phyloP scores from a whole-genome alignment of 2,888 invertebrate genomes.

The Dexiosoma caninum region DNA sequence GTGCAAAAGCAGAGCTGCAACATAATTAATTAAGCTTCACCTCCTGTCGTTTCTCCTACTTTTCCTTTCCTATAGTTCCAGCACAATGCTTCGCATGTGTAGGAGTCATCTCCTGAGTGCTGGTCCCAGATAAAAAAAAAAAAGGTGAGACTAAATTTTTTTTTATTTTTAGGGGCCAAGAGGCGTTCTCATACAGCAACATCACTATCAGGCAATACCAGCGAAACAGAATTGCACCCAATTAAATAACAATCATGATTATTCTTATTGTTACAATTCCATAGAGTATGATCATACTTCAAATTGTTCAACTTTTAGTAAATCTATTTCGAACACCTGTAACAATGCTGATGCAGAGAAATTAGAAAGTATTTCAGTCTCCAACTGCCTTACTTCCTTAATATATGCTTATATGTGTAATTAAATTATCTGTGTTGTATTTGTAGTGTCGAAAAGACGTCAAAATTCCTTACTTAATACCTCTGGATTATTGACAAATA shows the following conservation, averaged over 20 bases:
- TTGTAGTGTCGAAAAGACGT: slow-evolving; percentile 71
- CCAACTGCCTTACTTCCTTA: not conserved
- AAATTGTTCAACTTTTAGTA: slow-evolving; percentile 71
- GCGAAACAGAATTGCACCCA: slow-evolving; percentile 68
- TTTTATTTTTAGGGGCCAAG: slow-evolving; percentile 83
- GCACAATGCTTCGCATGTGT: no score
- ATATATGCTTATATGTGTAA: not conserved
- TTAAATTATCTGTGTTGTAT: not conserved
- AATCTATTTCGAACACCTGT: slow-evolving; percentile 67
- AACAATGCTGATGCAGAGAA: slow-evolving; percentile 68
- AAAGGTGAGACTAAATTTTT: no score
- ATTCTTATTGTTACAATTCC: slow-evolving; percentile 70
- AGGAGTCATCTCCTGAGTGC: no score
- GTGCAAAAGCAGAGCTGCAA: no score
- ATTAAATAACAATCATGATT: slow-evolving; percentile 69
- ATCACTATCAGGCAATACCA: slow-evolving; percentile 93
- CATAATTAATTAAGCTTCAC: no score
- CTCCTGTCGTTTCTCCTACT: no score
- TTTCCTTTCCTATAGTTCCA: no score
- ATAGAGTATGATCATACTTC: slow-evolving; percentile 75
- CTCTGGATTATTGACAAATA: slow-evolving; percentile 52
- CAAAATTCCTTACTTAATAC: slow-evolving; percentile 70
- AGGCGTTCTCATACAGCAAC: slow-evolving; percentile 93
- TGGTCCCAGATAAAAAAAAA: no score
- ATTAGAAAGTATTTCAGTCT: slow-evolving; percentile 71